Evolutionary conservation across 2,113 vertebrate genomes (phyloP), one percentile per base, ranked within the genome.

Genomic region (Phasianus colchicus): DNA sequence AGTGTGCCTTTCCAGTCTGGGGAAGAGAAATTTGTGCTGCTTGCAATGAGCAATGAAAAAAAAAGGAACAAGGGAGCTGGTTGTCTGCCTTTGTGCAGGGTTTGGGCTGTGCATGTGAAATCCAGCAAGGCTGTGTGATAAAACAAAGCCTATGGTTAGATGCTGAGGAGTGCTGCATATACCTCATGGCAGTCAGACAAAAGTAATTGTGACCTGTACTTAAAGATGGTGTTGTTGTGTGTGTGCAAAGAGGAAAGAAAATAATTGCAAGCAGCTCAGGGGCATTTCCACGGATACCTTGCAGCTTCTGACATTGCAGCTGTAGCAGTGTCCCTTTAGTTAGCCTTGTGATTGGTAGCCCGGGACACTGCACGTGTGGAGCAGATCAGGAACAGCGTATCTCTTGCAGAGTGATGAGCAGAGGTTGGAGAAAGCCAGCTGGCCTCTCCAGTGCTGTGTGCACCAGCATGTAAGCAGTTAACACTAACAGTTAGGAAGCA

Each of bases 391-490:
- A 83, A n/a, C 52, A 10, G 27, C n/a, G 6, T 9, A 6, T 43
- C 27, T 9, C 27, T 75, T 30, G 32, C 47, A 69, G 52, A 12
- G 40, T 32, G 72, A 38, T 34, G 24, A 60, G 13, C 47, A 78
- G 72, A 61, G 16, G 43, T 10, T 0, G 0, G 65, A 38, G 47
- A 67, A 48, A 92, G 36, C 34, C 0, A 1, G 12, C 2, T 48
- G 52, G n/a, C n/a, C n/a, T 9, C 66, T 32, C 27, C 0, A 7
- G 5, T 42, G 58, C 25, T 18, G 38, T 0, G 1, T 55, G 25
- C 22, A 13, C 20, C 55, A 22, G 15, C 3, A 2, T 13, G 9
- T 5, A 19, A 52, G n/a, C 2, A 2, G 82, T 89, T 91, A 91
- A 79, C 42, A 43, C 25, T 78, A 18, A 1, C 9, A 20, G 13